These are phyloP conservation scores for Sesamia inferens DNA, from an alignment of 2,888 invertebrate species.

Conservation along the genomic window DNA sequence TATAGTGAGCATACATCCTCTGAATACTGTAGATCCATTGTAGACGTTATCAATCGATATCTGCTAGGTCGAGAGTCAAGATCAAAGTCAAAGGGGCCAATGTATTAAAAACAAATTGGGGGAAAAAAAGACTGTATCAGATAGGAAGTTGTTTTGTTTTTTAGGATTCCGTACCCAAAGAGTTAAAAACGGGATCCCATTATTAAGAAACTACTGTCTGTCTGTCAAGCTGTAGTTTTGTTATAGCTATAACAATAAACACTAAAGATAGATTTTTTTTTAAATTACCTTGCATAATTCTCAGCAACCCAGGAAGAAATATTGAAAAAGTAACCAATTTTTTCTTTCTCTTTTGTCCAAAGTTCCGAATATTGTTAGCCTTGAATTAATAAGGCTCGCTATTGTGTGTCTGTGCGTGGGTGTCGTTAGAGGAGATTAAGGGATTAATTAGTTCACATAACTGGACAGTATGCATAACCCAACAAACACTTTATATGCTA, in stretches of 20 bases:
- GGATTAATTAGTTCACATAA: slow-evolving; percentile 31
- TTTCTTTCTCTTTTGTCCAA: neutral
- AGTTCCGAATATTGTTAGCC: neutral
- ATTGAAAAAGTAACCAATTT: neutral
- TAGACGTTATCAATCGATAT: neutral
- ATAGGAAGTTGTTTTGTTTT: neutral
- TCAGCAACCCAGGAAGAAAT: neutral
- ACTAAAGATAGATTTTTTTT: neutral
- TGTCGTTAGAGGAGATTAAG: slow-evolving; percentile 18
- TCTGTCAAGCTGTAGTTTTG: too few relatives aligned
- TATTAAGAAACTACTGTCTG: too few relatives aligned
- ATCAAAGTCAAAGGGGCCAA: neutral
- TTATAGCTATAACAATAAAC: too few relatives aligned
- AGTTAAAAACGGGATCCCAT: too few relatives aligned
- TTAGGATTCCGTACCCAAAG: too few relatives aligned
- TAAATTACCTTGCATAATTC: neutral
- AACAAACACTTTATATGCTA: neutral
- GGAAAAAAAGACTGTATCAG: neutral
- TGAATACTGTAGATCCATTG: neutral
- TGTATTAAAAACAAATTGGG: neutral
- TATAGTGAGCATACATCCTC: neutral
- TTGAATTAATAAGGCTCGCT: neutral
- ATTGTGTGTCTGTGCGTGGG: slow-evolving; percentile 8
- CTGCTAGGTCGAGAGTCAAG: neutral
- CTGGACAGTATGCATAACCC: neutral